Evolutionary conservation across 2,888 invertebrate genomes (phyloP).

Genomic region (Dyspetes luteomarginatus): DNA sequence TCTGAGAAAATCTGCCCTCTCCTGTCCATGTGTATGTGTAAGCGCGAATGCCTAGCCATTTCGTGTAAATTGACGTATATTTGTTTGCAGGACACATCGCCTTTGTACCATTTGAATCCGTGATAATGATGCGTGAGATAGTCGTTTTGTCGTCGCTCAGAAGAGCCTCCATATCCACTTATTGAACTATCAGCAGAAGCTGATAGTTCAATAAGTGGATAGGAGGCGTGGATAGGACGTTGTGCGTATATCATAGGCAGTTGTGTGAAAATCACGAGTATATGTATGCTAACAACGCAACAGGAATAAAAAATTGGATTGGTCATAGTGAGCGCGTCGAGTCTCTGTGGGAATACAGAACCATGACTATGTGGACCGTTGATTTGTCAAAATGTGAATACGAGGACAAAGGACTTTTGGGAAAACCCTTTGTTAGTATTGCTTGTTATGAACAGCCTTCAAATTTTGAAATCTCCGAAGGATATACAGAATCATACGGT

Average conservation of each 20-base stretch:
- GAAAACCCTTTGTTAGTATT: background rate
- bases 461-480: background rate
- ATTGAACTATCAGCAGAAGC: too few relatives aligned
- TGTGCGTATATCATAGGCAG: too few relatives aligned
- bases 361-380: background rate
- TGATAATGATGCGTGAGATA: background rate
- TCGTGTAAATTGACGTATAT: background rate
- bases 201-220: too few relatives aligned
- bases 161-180: too few relatives aligned
- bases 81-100: background rate
- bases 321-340: background rate
- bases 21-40: too few relatives aligned
- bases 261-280: too few relatives aligned
- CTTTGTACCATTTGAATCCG: background rate
- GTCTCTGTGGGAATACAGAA: background rate
- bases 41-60: background rate
- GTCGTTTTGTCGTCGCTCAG: too few relatives aligned
- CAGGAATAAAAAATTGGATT: background rate
- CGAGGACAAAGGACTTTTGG: background rate
- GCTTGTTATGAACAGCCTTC: constrained; percentile 7
- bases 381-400: background rate
- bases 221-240: too few relatives aligned
- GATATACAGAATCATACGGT: background rate
- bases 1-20: too few relatives aligned
- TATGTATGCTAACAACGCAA: too few relatives aligned